Conservation (phyloP, 2,113 vertebrate species). For the Gobio gobio region DNA sequence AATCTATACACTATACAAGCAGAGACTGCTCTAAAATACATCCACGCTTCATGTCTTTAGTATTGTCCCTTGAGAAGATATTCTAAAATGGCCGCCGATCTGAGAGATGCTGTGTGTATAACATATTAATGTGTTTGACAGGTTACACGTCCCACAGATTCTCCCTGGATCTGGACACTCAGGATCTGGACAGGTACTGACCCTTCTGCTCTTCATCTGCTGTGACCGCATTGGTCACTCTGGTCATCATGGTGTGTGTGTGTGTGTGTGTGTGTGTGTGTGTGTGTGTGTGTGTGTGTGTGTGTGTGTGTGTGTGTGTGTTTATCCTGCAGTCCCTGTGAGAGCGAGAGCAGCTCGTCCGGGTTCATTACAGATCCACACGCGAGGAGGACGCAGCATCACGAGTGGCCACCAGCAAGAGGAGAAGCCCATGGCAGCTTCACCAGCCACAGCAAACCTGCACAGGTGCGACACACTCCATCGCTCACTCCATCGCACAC, state of each 20-base stretch:
- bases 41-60: no score
- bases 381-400: conserved; percentile 55
- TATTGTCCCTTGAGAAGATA: no score
- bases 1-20: no score
- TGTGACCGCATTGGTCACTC: neutral
- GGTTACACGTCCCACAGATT: conserved; percentile 33
- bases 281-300: conserved; percentile 10
- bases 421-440: conserved; percentile 65
- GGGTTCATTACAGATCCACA: conserved; percentile 49
- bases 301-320: no score
- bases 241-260: neutral
- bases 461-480: conserved; percentile 18
- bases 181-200: conserved; percentile 36
- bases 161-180: conserved; percentile 71
- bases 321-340: neutral
- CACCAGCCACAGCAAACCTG: conserved; percentile 62
- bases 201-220: neutral
- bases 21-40: no score
- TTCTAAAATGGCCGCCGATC: no score
- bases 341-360: neutral
- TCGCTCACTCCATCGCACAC: no score
- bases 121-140: neutral
- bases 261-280: conserved; percentile 11
- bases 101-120: no score
- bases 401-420: conserved; percentile 73